These are phyloP conservation scores for Barbus barbus DNA, from an alignment of 2,113 vertebrate genomes.

Conservation along the genomic window DNA sequence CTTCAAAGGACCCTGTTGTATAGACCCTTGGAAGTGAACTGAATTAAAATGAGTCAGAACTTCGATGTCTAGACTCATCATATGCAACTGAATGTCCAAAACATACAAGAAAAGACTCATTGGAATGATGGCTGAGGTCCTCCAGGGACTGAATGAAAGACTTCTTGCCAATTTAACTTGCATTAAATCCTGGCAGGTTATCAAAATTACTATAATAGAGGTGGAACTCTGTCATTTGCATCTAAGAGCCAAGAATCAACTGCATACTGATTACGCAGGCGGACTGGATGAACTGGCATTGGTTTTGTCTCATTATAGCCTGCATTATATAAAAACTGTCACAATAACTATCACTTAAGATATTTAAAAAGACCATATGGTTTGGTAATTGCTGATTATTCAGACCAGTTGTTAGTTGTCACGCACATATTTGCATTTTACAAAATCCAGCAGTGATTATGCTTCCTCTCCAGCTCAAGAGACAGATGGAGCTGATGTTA, in stretches of 20 bases:
- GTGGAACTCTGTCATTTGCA: not conserved
- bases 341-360: not conserved
- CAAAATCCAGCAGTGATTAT: slow-evolving; percentile 41
- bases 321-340: not conserved
- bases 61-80: not conserved
- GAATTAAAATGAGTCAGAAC: slow-evolving; percentile 56
- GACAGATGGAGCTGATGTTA: slow-evolving; percentile 59
- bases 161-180: not conserved
- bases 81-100: not conserved
- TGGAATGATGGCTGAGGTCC: not conserved
- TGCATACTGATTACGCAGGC: not conserved
- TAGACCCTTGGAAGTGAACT: slow-evolving; percentile 49
- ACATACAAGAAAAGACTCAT: not conserved
- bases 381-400: not conserved
- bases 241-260: not conserved
- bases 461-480: slow-evolving; percentile 43
- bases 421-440: not conserved
- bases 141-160: not conserved
- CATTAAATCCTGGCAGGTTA: not conserved
- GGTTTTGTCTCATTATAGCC: not conserved
- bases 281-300: not conserved
- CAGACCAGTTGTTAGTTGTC: not conserved
- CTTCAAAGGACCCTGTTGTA: not conserved
- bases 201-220: not conserved
- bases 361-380: not conserved